Evolutionary conservation across 2,113 vertebrate genomes (phyloP).

Genomic region (Pollachius pollachius): DNA sequence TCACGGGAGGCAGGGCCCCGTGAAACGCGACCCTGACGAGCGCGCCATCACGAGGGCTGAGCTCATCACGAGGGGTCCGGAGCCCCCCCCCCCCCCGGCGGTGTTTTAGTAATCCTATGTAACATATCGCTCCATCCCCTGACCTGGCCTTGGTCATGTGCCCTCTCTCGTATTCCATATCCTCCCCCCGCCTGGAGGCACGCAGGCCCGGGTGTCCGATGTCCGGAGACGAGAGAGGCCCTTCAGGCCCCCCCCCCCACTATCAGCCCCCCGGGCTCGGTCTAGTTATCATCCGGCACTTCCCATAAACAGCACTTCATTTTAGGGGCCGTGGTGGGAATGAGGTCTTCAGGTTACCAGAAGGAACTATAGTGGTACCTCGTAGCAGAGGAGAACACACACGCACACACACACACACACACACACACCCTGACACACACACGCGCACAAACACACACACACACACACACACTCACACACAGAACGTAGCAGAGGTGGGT

Average conservation of each 20-base stretch:
- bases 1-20: no score
- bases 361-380: background rate
- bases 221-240: slow-evolving; percentile 36
- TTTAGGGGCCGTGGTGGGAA: background rate
- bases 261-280: no score
- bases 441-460: slow-evolving; percentile 7
- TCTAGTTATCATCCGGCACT: slow-evolving; percentile 14
- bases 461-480: slow-evolving; percentile 9
- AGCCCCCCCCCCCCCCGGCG: slow-evolving; percentile 30
- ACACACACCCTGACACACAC: no score
- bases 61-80: no score
- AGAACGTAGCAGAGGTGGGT: background rate
- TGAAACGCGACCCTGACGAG: no score
- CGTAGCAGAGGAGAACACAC: background rate
- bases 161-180: slow-evolving; percentile 40
- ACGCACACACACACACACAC: slow-evolving; percentile 8
- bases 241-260: slow-evolving; percentile 11
- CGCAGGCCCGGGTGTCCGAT: slow-evolving; percentile 45
- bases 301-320: slow-evolving; percentile 23
- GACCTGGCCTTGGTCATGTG: slow-evolving; percentile 30
- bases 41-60: no score
- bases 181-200: slow-evolving; percentile 39
- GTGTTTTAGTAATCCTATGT: slow-evolving; percentile 44
- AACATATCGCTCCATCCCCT: slow-evolving; percentile 56
- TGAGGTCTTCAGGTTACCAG: background rate